phyloP scores from a whole-genome alignment of 2,888 invertebrate species.

The Gortyna flavago region DNA sequence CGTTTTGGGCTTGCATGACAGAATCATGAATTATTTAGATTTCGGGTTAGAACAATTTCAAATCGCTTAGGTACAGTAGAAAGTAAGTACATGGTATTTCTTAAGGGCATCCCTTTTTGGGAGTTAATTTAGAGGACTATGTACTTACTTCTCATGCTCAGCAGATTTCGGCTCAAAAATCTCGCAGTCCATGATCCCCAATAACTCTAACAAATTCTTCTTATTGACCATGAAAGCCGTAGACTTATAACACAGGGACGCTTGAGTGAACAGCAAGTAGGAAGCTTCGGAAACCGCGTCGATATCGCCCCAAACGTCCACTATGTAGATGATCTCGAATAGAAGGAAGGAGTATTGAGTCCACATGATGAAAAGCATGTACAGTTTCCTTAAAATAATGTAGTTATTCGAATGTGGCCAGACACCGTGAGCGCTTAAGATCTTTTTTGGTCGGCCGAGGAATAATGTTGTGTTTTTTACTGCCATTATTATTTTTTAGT shows the following conservation, averaged over 20 bases:
- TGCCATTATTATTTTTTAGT: constrained; percentile 63
- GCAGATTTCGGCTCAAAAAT: constrained; percentile 74
- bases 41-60: not conserved
- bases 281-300: constrained; percentile 82
- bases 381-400: constrained; percentile 67
- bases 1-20: not conserved
- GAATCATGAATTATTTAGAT: not conserved
- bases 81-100: not conserved
- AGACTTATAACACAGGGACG: constrained; percentile 81
- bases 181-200: constrained; percentile 75
- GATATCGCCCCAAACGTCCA: constrained; percentile 81
- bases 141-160: constrained; percentile 76
- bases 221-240: constrained; percentile 79
- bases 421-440: constrained; percentile 77
- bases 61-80: not conserved
- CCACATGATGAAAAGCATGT: constrained; percentile 74
- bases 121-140: not conserved
- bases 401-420: constrained; percentile 76
- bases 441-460: constrained; percentile 73
- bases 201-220: constrained; percentile 69
- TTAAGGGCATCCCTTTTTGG: not conserved
- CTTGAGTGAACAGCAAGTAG: constrained; percentile 83
- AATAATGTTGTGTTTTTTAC: constrained; percentile 73
- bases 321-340: constrained; percentile 82
- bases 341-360: constrained; percentile 80